phyloP scores from a whole-genome alignment of 2,888 invertebrate species.

The Cataglyphis albicans region DNA sequence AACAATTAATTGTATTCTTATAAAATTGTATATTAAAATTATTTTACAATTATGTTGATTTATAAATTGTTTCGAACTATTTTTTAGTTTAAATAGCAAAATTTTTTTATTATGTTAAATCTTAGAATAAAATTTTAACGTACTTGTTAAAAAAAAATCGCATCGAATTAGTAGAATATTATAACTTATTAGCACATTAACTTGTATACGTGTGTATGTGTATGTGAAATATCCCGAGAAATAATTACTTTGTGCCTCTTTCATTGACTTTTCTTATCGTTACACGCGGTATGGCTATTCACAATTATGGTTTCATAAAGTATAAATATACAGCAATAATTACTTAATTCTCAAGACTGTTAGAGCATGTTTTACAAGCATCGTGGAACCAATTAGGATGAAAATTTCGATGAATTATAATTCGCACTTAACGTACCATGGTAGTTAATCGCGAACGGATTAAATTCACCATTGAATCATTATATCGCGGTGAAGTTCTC shows the following conservation, averaged over 20 bases:
- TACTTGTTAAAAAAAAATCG: background rate
- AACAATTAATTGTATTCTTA: conserved; percentile 51
- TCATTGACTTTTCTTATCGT: conserved; percentile 31
- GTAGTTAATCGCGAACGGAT: conserved; percentile 65
- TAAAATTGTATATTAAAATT: background rate
- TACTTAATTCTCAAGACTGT: conserved; percentile 53
- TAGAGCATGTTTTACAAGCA: conserved; percentile 44
- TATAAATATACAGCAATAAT: conserved; percentile 52
- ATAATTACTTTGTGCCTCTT: conserved; percentile 23
- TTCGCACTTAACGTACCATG: conserved; percentile 52
- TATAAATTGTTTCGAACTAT: background rate
- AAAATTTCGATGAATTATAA: conserved; percentile 51
- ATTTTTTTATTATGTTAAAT: background rate
- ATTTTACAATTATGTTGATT: background rate
- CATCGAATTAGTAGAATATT: background rate
- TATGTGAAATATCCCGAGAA: conserved; percentile 15
- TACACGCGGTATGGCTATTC: conserved; percentile 5
- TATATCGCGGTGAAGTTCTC: conserved; percentile 50
- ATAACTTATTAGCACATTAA: conserved; percentile 1
- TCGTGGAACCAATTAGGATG: conserved; percentile 55
- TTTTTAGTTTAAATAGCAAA: background rate
- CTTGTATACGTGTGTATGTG: background rate
- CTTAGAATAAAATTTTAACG: background rate
- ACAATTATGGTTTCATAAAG: conserved; percentile 34
- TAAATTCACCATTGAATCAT: conserved; percentile 60